These are phyloP conservation scores for Micronisus gabar DNA, from an alignment of 2,113 vertebrate species.

Conservation along the genomic window DNA sequence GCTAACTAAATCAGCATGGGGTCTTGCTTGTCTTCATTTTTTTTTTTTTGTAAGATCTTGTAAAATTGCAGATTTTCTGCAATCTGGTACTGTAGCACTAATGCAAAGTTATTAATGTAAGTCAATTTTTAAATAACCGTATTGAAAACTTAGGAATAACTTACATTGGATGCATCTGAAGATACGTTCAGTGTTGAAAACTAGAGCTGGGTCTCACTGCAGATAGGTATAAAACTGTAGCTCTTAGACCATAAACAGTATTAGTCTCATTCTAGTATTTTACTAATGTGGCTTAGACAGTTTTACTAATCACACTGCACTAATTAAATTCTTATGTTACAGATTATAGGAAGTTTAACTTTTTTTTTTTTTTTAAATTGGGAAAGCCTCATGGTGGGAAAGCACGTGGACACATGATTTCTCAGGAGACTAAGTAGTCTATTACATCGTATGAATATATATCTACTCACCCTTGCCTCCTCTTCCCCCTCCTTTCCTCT, in stretches of 20 bases:
- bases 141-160: neutral
- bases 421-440: constrained; percentile 12
- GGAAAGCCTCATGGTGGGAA: constrained; percentile 26
- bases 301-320: constrained; percentile 54
- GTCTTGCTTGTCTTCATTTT: neutral
- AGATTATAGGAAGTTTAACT: constrained; percentile 41
- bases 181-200: neutral
- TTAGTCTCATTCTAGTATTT: constrained; percentile 46
- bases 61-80: neutral
- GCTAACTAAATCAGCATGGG: neutral
- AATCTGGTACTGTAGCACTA: neutral
- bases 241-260: neutral
- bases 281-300: neutral
- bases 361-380: constrained; percentile 36
- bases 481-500: constrained; percentile 21
- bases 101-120: neutral
- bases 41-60: neutral
- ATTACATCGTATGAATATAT: constrained; percentile 26
- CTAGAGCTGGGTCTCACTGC: neutral
- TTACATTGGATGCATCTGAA: neutral
- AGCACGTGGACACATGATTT: neutral
- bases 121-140: neutral
- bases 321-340: constrained; percentile 71
- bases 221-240: neutral
- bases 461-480: neutral